Percentiles rank a stretch among this genome's conserved stretches.
Conservation (phyloP, 2,113 vertebrate species). For the Trichomycterus rosablanca region DNA sequence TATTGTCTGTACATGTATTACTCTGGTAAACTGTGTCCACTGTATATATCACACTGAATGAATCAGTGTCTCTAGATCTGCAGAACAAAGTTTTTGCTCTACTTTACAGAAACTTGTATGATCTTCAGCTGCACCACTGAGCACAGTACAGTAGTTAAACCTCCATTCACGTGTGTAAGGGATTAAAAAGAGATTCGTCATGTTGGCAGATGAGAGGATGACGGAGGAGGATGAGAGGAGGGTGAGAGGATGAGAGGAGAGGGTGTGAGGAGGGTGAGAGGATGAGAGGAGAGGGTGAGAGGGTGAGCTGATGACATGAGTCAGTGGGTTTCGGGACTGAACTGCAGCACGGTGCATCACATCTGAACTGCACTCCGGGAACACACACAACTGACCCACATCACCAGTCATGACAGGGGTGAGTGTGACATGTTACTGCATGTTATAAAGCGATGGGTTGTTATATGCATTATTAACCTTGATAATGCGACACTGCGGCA, state of each 20-base stretch:
- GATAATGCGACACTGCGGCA: slow-evolving; percentile 15
- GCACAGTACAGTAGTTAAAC: too few species aligned
- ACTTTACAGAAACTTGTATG: too few species aligned
- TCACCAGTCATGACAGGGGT: slow-evolving; percentile 29
- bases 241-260: background rate
- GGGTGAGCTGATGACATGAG: too few species aligned
- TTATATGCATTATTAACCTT: slow-evolving; percentile 29
- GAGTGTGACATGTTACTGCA: slow-evolving; percentile 27
- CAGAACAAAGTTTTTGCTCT: too few species aligned
- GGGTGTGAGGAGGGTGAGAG: slow-evolving; percentile 5
- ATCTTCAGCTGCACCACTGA: too few species aligned
- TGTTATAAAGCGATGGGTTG: background rate
- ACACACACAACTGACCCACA: slow-evolving; percentile 19
- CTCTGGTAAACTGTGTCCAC: too few species aligned
- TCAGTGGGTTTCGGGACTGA: slow-evolving; percentile 19
- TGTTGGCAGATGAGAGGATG: background rate
- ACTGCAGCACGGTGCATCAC: slow-evolving; percentile 31
- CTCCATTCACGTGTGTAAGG: background rate
- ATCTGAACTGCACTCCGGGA: slow-evolving; percentile 16
- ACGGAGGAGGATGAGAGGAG: background rate
- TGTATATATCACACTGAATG: too few species aligned
- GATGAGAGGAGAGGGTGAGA: slow-evolving; percentile 5
- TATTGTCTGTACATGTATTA: too few species aligned
- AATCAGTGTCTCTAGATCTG: too few species aligned
- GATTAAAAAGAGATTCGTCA: background rate